Base-by-base conservation (phyloP, 1,140 invertebrate genomes). In the Whitmania pigra region DNA sequence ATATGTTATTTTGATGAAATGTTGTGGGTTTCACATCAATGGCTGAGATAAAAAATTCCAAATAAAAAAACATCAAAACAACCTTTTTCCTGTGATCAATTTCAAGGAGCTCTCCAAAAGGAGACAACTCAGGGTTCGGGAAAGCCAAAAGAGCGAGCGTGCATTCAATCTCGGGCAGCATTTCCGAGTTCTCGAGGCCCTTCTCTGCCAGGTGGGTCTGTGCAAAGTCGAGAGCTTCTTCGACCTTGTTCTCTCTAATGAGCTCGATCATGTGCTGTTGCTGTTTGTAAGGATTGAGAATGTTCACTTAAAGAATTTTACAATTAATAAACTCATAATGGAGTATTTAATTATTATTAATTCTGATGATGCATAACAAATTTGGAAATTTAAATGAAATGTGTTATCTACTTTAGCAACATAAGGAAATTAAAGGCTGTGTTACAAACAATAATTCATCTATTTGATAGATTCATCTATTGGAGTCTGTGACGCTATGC, bases 251-350 rank as follows among this genome's bases (percentile, higher is more conserved):
- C 55, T 88, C 86, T 73, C 91, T 85, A 53, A 97, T 97, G 29
- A 97, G 80, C 82, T 98, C 94, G 77, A 98, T 91, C 9, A 97
- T 80, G 81, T 97, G 93, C 75, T 97, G 86, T 87, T 97, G 94
- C 89, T 92, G 80, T 77, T 69, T 72, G 75, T 49, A 49, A 74
- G 71, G 66, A 69, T 60, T 60, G 69, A 69, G 67, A 20, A 40
- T 54, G 70, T 63, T 49, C 43, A 15, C 15, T 49, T 49, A 11
- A 15, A 15, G 43, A 1, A 49, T 49, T 49, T 49, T 49, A 49
- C 2, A 15, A 49, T 17, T 49, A 49, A 11, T 49, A 49, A 15
- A 11, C 15, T 49, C 13, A 11, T 15, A 49, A 49, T 15, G 43
- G 43, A 11, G 15, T 49, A 49, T 49, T 49, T 49, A 49, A 49